Evolutionary conservation across 2,113 vertebrate genomes (phyloP).

Genomic region (Nycticorax nycticorax): DNA sequence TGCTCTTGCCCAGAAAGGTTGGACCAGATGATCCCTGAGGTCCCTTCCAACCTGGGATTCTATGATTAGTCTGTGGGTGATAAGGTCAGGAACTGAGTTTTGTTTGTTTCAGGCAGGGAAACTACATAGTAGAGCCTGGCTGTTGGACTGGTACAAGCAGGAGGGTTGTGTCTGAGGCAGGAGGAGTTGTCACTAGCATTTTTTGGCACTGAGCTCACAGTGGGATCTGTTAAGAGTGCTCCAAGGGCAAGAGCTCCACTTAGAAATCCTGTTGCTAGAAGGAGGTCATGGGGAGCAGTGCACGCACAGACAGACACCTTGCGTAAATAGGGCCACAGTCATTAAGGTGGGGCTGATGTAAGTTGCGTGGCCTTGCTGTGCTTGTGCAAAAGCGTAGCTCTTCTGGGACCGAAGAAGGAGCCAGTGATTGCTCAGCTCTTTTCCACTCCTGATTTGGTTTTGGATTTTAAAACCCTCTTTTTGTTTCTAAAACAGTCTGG

Average conservation of each 20-base stretch:
- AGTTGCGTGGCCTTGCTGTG: background rate
- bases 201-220: background rate
- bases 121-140: background rate
- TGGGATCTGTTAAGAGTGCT: background rate
- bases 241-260: background rate
- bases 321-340: background rate
- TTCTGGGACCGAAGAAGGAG: background rate
- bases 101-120: background rate
- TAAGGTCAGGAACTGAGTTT: background rate
- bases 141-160: background rate
- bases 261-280: background rate
- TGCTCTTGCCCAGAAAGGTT: no score
- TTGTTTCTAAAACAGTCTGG: slow-evolving; percentile 74
- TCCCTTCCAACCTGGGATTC: no score
- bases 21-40: no score
- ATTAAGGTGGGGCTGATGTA: background rate
- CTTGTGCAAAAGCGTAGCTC: background rate
- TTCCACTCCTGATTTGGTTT: background rate
- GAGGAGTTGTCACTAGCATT: background rate
- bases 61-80: background rate
- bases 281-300: background rate
- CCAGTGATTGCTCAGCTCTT: background rate
- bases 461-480: background rate
- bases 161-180: background rate
- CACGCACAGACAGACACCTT: background rate